These are phyloP conservation scores for Cinclus cinclus DNA, from an alignment of 2,113 vertebrate genomes.

Conservation along the genomic window DNA sequence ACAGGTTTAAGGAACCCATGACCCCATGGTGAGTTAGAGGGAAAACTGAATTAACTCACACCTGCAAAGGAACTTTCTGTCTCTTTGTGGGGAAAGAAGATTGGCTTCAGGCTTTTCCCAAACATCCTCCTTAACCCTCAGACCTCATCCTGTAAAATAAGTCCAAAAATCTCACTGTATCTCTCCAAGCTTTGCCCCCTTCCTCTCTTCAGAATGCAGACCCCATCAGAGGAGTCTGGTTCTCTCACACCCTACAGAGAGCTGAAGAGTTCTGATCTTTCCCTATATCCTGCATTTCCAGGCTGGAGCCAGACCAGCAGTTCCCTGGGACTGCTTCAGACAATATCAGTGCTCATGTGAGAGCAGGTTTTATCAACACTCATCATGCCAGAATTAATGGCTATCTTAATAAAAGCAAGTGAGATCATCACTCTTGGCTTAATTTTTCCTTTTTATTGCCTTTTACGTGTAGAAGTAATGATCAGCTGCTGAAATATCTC, in stretches of 20 bases:
- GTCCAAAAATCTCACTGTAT: background rate
- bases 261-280: background rate
- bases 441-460: constrained; percentile 47
- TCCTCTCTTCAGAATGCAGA: background rate
- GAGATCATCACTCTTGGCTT: constrained; percentile 54
- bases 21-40: accelerated
- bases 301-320: background rate
- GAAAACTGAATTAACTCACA: background rate
- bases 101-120: background rate
- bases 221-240: background rate
- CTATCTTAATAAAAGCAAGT: constrained; percentile 24
- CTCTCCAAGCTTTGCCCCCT: background rate
- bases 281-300: background rate
- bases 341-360: background rate
- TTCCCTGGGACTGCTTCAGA: background rate
- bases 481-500: constrained; percentile 47
- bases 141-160: background rate
- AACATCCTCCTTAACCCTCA: background rate
- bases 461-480: constrained; percentile 40
- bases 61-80: background rate
- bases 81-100: background rate
- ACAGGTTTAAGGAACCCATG: background rate
- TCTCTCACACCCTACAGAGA: accelerated
- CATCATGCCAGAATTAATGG: constrained; percentile 5
- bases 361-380: background rate